Evolutionary conservation across 2,797 vertebrate genomes (phyloP).

Genomic region (Pelochelys cantorii): DNA sequence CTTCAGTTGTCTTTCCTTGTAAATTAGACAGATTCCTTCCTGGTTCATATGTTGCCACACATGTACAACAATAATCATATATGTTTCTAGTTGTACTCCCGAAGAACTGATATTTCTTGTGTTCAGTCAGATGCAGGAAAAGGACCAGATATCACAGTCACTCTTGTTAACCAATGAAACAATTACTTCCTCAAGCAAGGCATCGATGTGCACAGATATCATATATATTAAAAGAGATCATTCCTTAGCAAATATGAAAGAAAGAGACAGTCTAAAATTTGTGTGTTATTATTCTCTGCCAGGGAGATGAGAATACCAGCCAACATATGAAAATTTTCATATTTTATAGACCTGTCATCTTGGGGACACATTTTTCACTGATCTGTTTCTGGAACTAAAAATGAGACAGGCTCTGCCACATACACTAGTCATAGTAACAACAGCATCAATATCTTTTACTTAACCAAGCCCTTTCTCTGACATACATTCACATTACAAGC

Average conservation of each 20-base stretch:
- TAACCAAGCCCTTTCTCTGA: not conserved
- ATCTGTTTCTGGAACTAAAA: slow-evolving; percentile 10
- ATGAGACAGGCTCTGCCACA: not conserved
- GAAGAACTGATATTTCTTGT: not conserved
- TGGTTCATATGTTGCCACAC: not conserved
- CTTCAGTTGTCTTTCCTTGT: not conserved
- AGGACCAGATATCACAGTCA: not conserved
- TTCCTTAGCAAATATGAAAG: not conserved
- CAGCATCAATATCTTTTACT: slow-evolving; percentile 31
- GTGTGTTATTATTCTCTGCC: slow-evolving; percentile 40
- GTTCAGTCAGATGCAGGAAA: not conserved
- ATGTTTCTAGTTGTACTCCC: not conserved
- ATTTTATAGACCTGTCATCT: slow-evolving; percentile 70
- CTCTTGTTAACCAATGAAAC: slow-evolving; percentile 18
- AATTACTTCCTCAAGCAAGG: slow-evolving; percentile 36
- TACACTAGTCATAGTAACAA: slow-evolving; percentile 11
- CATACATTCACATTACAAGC: not conserved
- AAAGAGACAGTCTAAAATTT: slow-evolving; percentile 23
- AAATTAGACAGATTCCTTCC: not conserved
- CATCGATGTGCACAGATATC: slow-evolving; percentile 18
- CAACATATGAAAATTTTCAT: slow-evolving; percentile 66
- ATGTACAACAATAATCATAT: not conserved
- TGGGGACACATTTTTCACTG: slow-evolving; percentile 51
- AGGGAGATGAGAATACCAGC: slow-evolving; percentile 71
- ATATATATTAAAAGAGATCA: slow-evolving; percentile 32